phyloP scores from a whole-genome alignment of 2,797 vertebrate genomes.

The Phataginus tricuspis region DNA sequence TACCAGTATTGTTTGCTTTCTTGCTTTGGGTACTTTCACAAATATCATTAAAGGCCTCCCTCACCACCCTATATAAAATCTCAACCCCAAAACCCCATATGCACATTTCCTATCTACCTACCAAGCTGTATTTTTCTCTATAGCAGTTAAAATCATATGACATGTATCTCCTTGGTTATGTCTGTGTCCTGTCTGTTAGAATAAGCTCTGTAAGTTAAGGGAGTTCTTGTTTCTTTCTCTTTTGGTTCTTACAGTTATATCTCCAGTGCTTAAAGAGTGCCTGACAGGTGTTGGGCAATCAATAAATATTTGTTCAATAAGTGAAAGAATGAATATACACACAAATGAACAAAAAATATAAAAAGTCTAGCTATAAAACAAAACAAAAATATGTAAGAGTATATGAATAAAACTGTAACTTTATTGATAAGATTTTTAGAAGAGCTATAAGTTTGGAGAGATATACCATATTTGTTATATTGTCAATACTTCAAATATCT shows the following conservation, averaged over 20 bases:
- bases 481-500: neutral
- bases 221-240: neutral
- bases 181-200: neutral
- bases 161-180: neutral
- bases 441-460: neutral
- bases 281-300: neutral
- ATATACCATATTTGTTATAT: neutral
- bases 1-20: neutral
- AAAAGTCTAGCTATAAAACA: neutral
- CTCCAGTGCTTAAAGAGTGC: neutral
- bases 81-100: rapidly evolving
- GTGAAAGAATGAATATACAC: neutral
- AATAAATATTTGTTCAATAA: neutral
- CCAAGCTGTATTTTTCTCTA: neutral
- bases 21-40: neutral
- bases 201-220: neutral
- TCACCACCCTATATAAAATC: neutral
- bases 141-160: neutral
- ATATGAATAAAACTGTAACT: neutral
- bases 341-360: neutral
- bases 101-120: neutral
- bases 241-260: neutral
- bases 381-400: neutral
- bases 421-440: neutral
- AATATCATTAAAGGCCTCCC: neutral